phyloP scores from a whole-genome alignment of 2,888 invertebrate genomes.

The Coleophora flavipennella region DNA sequence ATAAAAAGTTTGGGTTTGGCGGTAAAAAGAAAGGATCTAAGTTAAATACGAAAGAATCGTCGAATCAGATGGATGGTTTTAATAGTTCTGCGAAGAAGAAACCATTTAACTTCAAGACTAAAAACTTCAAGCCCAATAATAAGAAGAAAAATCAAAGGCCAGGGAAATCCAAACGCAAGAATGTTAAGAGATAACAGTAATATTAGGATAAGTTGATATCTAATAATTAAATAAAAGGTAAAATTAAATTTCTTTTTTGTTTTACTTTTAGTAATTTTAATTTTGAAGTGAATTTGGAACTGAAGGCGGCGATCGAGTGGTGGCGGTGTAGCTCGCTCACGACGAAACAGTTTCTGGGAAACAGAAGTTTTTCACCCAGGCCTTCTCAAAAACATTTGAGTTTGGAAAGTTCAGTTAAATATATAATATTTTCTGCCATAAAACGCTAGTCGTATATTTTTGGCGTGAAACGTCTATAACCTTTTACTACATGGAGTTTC shows the following conservation, averaged over 20 bases:
- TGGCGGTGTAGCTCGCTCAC: too few relatives aligned
- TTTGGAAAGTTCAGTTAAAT: too few relatives aligned
- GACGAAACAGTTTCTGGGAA: too few relatives aligned
- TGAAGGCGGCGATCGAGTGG: too few relatives aligned
- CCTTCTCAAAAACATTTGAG: too few relatives aligned
- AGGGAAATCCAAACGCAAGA: slow-evolving; percentile 69
- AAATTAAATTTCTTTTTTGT: slow-evolving; percentile 2
- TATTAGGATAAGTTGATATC: slow-evolving; percentile 6
- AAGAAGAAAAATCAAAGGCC: slow-evolving; percentile 59
- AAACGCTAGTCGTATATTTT: too few relatives aligned
- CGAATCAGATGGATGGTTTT: slow-evolving; percentile 76
- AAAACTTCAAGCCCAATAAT: slow-evolving; percentile 47
- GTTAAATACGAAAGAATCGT: slow-evolving; percentile 87
- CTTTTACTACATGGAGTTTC: too few relatives aligned
- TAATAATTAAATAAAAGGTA: slow-evolving; percentile 2
- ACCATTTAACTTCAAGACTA: slow-evolving; percentile 50
- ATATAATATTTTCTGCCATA: too few relatives aligned
- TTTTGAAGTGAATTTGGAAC: too few relatives aligned
- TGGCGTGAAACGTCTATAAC: too few relatives aligned
- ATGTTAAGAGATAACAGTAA: slow-evolving; percentile 40
- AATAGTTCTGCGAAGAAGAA: slow-evolving; percentile 55
- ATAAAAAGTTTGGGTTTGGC: slow-evolving; percentile 94
- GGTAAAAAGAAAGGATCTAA: slow-evolving; percentile 95
- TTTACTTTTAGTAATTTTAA: neutral
- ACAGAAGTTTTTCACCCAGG: too few relatives aligned